Evolutionary conservation across 2,113 vertebrate genomes (phyloP), one percentile per base, ranked within the genome.

Genomic region (Phalacrocorax pelagicus): DNA sequence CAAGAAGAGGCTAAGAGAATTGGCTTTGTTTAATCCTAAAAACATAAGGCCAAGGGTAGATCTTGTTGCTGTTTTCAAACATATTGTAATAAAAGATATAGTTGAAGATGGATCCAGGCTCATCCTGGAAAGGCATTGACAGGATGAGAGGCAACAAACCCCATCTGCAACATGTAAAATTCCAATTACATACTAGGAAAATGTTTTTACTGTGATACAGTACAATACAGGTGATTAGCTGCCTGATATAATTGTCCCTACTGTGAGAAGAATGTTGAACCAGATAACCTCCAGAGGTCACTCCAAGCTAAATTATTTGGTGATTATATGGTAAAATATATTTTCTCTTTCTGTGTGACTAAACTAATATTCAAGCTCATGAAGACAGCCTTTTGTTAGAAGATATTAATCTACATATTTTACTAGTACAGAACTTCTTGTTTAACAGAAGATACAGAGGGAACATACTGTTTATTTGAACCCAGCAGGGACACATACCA

Each of bases 241-340:
- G 2, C 32, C 73, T 71, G 44, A 46, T 51, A 5, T 59, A 72
- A 49, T 62, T 74, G n/a, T 84, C 38, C n/a, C 16, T 79, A 26
- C 32, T 85, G n/a, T 71, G 46, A 44, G 71, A 83, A 88, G 44
- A 77, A 86, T 49, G 67, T 58, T 73, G 82, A 93, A 77, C 18
- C 10, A n/a, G 24, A 42, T 81, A 82, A 95, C 80, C 88, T 94
- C 88, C 82, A 94, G 94, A 92, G 86, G 94, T 96, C 88, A 75
- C 94, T 93, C 62, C 94, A 92, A 93, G 49, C 66, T 83, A 91
- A 95, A 88, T 70, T 93, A 78, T 88, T 92, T 15, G 5, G 16
- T 44, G 12, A 29, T 54, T 73, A n/a, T 40, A 54, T 14, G 16
- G 27, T 86, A 65, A 88, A 92, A 38, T 4, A 6, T 47, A 40